Evolutionary conservation across 2,113 vertebrate genomes (phyloP).

Genomic region (Actenoides lindsayi): DNA sequence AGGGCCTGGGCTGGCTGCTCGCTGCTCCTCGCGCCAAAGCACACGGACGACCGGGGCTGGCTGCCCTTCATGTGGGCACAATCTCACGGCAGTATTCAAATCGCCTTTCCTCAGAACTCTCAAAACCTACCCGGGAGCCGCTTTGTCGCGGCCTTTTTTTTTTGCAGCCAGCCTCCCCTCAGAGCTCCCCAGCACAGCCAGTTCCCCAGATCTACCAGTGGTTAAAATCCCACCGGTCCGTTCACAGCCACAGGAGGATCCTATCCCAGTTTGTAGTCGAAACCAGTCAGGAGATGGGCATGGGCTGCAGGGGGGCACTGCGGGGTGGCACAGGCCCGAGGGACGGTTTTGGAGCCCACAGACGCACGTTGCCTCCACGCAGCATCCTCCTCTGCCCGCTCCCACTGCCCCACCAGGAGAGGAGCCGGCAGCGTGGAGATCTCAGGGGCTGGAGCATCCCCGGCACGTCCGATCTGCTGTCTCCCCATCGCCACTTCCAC

Average conservation of each 20-base stretch:
- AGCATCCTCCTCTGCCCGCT: not conserved
- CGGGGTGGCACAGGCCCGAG: fast-evolving
- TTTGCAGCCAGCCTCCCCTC: not conserved
- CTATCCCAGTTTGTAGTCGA: fast-evolving
- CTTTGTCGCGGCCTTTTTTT: not conserved
- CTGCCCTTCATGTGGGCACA: not conserved
- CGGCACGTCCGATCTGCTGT: not conserved
- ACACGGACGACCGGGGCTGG: not conserved
- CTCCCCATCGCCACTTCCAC: not conserved
- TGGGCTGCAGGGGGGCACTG: not conserved
- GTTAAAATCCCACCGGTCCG: fast-evolving
- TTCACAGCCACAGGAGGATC: fast-evolving
- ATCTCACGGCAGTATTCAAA: not conserved
- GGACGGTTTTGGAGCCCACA: fast-evolving
- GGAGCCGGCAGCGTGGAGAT: fast-evolving
- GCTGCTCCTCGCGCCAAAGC: not conserved
- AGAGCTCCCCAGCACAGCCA: not conserved
- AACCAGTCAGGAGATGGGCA: fast-evolving
- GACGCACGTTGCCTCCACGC: fast-evolving
- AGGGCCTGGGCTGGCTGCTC: not conserved
- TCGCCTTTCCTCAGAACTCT: not conserved
- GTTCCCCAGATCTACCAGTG: fast-evolving
- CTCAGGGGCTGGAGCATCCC: not conserved
- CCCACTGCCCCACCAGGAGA: not conserved
- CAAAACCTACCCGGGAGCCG: not conserved